Evolutionary conservation across 2,113 vertebrate species (phyloP), one percentile per base, ranked within the genome.

Genomic region (Trogon surrucura): DNA sequence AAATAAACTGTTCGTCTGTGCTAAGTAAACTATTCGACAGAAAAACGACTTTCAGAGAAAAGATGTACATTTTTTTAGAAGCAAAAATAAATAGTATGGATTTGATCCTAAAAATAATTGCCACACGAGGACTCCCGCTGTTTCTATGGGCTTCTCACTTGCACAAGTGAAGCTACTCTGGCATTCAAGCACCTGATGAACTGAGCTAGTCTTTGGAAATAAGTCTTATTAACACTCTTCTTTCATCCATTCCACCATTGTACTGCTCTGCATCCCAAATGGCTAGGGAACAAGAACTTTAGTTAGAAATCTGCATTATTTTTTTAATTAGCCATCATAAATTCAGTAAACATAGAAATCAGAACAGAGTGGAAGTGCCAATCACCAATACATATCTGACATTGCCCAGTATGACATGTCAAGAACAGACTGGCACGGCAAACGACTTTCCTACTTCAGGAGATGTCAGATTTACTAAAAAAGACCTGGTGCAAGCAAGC

Each of bases 1-100:
- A 89, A 95, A 91, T 48, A 89, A 93, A 94, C 64, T 60, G 60
- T 61, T 86, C 88, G 38, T 65, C 65, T 66, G 22, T 15, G 54
- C 53, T 79, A 80, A 81, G 56, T 47, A 85, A 92, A 86, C 70
- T 48, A 78, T 74, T 91, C 83, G 65, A 74, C 32, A 92, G 60
- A 84, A 64, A 88, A 94, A 88, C 10, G 2, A 71, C 54, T 58
- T 45, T 53, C 51, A 66, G 54, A 80, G 74, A 92, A 84, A 79
- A 57, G 19, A 73, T 19, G 34, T 6, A 38, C 15, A 2, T 25
- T 70, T 85, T 41, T 93, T 79, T 48, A 53, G 27, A 57, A 92
- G n/a, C 70, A 27, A 83, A 96, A 94, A 96, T 57, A 88, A 93
- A 89, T 50, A 85, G 32, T 2, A 65, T 11, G 15, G 32, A 5